Conservation (phyloP, 2,888 invertebrate species). For the Lepidocyrtoides sp. region DNA sequence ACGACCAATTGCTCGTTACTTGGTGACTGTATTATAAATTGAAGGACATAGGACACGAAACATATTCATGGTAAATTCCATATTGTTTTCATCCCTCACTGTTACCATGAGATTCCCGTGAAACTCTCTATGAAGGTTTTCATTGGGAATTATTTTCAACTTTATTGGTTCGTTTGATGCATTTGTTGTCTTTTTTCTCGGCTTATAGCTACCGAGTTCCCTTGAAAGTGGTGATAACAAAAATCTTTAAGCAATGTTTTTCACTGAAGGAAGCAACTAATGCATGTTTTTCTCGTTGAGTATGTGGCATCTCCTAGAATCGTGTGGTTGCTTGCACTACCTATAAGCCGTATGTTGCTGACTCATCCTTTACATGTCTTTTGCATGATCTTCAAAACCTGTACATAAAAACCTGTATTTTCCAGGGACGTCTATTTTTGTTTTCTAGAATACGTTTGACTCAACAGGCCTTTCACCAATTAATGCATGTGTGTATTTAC, state of each 20-base stretch:
- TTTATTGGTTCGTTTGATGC: too few species aligned
- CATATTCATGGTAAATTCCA: conserved; percentile 20
- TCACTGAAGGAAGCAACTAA: too few species aligned
- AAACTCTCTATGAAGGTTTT: too few species aligned
- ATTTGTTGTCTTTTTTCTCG: too few species aligned
- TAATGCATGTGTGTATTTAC: too few species aligned
- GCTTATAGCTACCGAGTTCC: too few species aligned
- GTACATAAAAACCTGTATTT: conserved; percentile 45
- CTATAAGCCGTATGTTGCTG: neutral
- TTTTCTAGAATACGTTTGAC: neutral
- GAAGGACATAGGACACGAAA: too few species aligned
- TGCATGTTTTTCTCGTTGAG: neutral
- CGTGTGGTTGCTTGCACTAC: neutral
- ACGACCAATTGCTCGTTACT: too few species aligned
- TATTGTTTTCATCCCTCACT: neutral
- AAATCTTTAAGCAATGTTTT: too few species aligned
- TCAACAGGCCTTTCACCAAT: neutral
- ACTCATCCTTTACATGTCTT: conserved; percentile 8
- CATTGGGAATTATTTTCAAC: too few species aligned
- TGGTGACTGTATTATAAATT: too few species aligned
- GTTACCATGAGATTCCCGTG: neutral
- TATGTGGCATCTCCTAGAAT: neutral
- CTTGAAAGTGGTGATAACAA: too few species aligned
- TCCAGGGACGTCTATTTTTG: conserved; percentile 56
- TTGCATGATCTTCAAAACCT: neutral